Base-by-base conservation (phyloP, 2,888 invertebrate genomes). In the Thera britannica region DNA sequence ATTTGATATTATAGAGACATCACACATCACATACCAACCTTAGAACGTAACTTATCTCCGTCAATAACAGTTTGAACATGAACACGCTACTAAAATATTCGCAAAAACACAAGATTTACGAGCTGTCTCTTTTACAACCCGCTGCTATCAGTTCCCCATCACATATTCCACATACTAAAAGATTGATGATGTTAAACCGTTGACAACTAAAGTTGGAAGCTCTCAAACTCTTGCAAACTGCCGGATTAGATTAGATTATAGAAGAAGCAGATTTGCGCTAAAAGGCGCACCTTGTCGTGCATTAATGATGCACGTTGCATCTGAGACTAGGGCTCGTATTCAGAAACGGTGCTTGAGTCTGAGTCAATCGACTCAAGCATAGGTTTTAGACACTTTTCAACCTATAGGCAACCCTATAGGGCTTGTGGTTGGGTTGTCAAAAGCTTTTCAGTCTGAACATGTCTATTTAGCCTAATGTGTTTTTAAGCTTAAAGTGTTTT, bases 141-240 rank as follows among this genome's bases (percentile, higher is more conserved):
- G 1, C n/a, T n/a, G 5, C 61, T 54, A 59, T 59, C 58, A 59
- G 52, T 52, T n/a, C 35, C 23, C 52, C 61, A 61, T 61, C 52
- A 61, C 61, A 54, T 61, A 61, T 54, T 61, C 44, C 54, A 35
- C 54, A 46, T 54, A 41, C 61, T 61, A 54, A 61, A 61, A 44
- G 61, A 61, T 61, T 61, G 54, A 61, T 61, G 44, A 54, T 7
- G 35, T 44, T 34, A 44, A 61, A 54, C 60, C 41, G 38, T 61
- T 46, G 61, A 61, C 52, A 61, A 54, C 44, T 61, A 36, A 61
- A 54, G 38, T 59, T 54, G 61, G 44, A 59, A 61, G 54, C 44
- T 44, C 44, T 61, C 5, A 44, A 52, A 52, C 51, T 49, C 44
- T 48, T 58, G 23, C 36, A 11, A 49, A 58, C 36, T 59, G 9